These are phyloP conservation scores for Heterodera carotae DNA, from an alignment of 1,140 invertebrate genomes.

Conservation along the genomic window DNA sequence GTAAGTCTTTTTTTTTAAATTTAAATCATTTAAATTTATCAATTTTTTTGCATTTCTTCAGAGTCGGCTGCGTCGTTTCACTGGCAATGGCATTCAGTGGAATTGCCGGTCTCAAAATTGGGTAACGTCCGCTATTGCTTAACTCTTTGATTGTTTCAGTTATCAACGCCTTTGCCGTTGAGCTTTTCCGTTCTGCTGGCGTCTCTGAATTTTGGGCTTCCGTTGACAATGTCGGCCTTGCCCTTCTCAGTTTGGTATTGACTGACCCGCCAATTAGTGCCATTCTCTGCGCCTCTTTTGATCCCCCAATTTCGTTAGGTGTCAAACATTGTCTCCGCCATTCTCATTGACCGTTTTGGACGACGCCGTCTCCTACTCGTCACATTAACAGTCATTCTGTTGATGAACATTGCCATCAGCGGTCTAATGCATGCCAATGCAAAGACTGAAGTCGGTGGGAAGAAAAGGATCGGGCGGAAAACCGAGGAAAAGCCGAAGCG, in stretches of 20 bases:
- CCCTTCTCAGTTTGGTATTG: conserved; percentile 52
- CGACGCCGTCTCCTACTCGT: conserved; percentile 55
- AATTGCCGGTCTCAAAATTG: conserved; percentile 52
- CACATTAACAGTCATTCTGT: conserved; percentile 46
- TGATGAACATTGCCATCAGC: conserved; percentile 56
- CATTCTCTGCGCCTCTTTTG: not conserved
- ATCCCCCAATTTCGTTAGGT: conserved; percentile 38
- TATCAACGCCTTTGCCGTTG: conserved; percentile 61
- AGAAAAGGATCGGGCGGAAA: not conserved
- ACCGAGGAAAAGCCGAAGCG: no score
- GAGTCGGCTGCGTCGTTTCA: conserved; percentile 50
- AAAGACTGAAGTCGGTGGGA: conserved; percentile 45
- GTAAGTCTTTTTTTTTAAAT: not conserved
- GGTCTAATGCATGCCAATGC: conserved; percentile 55
- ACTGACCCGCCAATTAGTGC: not conserved
- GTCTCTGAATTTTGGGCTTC: conserved; percentile 51
- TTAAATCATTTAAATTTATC: not conserved
- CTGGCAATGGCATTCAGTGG: conserved; percentile 62
- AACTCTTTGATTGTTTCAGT: conserved; percentile 40
- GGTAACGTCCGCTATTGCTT: not conserved
- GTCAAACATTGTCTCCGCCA: conserved; percentile 41
- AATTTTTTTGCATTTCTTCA: no score
- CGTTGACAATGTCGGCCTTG: conserved; percentile 54
- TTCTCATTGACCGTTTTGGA: conserved; percentile 57
- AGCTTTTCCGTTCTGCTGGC: conserved; percentile 55